These are phyloP conservation scores for Clarias platycephalus DNA, from an alignment of 2,797 vertebrate genomes.

Conservation along the genomic window DNA sequence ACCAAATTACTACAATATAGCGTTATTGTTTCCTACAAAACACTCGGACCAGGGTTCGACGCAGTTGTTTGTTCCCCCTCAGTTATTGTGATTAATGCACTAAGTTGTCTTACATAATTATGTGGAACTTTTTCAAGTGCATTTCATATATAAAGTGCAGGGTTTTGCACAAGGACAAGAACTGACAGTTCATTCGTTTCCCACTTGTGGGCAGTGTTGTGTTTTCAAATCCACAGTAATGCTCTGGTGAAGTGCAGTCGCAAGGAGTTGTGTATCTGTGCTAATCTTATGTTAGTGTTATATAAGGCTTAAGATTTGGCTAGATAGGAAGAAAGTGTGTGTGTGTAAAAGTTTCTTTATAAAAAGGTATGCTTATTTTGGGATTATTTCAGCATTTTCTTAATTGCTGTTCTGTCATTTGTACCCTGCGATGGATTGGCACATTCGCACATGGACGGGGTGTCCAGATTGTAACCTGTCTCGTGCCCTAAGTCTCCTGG, in stretches of 20 bases:
- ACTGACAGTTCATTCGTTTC: background rate
- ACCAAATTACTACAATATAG: background rate
- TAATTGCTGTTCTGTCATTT: background rate
- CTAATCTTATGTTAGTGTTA: background rate
- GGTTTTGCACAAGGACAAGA: background rate
- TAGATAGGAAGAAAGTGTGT: background rate
- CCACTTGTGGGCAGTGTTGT: conserved; percentile 52
- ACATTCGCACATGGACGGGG: too few relatives aligned
- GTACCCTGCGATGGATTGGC: background rate
- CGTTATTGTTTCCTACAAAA: conserved; percentile 19
- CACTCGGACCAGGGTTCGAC: background rate
- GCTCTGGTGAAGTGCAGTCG: background rate
- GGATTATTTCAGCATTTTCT: background rate
- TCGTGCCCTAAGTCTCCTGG: too few relatives aligned
- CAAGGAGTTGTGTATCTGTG: background rate
- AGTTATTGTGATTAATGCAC: conserved; percentile 15
- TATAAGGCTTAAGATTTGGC: background rate
- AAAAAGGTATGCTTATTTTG: background rate
- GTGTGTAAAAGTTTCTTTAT: background rate
- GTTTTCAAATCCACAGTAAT: background rate
- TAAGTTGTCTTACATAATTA: conserved; percentile 20
- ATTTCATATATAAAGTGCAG: background rate
- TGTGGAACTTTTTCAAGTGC: background rate
- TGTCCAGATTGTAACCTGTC: too few relatives aligned
- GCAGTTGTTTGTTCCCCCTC: background rate